phyloP scores from a whole-genome alignment of 2,797 vertebrate genomes.

The Astyanax mexicanus region DNA sequence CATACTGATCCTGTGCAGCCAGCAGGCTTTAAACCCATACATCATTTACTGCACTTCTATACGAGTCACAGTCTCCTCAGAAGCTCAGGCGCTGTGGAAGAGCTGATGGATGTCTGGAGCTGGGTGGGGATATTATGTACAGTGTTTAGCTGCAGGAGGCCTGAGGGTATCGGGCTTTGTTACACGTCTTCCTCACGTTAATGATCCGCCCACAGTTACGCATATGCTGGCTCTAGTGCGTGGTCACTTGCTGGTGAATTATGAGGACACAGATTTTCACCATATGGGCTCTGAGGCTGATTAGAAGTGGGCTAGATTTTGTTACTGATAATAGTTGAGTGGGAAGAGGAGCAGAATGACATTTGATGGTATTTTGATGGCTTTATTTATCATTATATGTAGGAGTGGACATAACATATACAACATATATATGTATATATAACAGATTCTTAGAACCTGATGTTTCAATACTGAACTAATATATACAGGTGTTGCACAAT shows the following conservation, averaged over 20 bases:
- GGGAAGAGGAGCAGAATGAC: not conserved
- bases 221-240: conserved; percentile 35
- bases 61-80: conserved; percentile 12
- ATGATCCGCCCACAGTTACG: conserved; percentile 47
- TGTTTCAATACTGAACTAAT: too few relatives aligned
- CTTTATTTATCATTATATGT: too few relatives aligned
- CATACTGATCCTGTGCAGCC: conserved; percentile 21
- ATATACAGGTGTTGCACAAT: too few relatives aligned
- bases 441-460: too few relatives aligned
- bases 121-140: too few relatives aligned
- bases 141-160: conserved; percentile 24
- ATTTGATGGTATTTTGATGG: too few relatives aligned
- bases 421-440: too few relatives aligned
- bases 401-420: too few relatives aligned
- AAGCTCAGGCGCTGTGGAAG: conserved; percentile 33
- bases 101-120: conserved; percentile 23
- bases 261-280: conserved; percentile 43
- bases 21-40: conserved; percentile 48
- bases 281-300: conserved; percentile 41
- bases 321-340: too few relatives aligned
- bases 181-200: too few relatives aligned
- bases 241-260: conserved; percentile 28
- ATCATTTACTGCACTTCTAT: conserved; percentile 51
- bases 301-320: conserved; percentile 33
- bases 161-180: too few relatives aligned